Base-by-base conservation (phyloP, 64 coral and sea anemone genomes). In the Dendronephthya gigantea region DNA sequence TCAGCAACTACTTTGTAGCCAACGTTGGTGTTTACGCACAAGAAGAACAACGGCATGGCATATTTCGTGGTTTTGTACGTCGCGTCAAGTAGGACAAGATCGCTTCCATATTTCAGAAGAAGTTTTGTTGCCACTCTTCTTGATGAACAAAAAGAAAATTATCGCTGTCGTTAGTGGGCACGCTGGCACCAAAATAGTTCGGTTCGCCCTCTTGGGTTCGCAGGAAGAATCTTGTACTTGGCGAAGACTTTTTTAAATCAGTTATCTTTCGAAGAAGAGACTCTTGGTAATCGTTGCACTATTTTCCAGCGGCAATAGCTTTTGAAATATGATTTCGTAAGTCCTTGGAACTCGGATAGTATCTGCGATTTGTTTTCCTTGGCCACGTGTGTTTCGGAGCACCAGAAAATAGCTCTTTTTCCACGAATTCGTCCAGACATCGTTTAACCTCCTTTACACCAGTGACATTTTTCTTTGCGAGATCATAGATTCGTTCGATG, bases 51-150 rank as follows among this genome's bases (percentile, higher is more conserved):
- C 23, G 88, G 92, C 17, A 94, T 50, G 35, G 83, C 86, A 47
- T 94, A 88, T 72, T 84, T 88, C 6, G 89, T 90, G 7, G 86
- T 94, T 55, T 88, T 94, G 68, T 90, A 85, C 0, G 86, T 94
- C 16, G 89, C 89, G 30, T 79, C 72, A 16, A 79, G 15, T 36
- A 79, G 37, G 37, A 19, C 27, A 16, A 79, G 37, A 10, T 79
- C 72, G 13, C 72, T 39, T 15, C 31, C 72, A 79, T 79, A 79
- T 29, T 29, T 35, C 11, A 79, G 30, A 13, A 79, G 32, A 19
- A 36, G 30, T 79, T 36, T 79, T 19, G 8, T 79, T 94, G 72
- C 72, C 72, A 79, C 9, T 79, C 72, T 79, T 79, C 72, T 39
- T 79, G 72, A 39, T 39, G 72, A 19, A 79, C 32, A 79, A 79